A percentile compares a stretch with the other conserved stretches of the same genome.
Evolutionary conservation across 2,113 vertebrate species (phyloP).

Genomic region (Barnardius zonarius): DNA sequence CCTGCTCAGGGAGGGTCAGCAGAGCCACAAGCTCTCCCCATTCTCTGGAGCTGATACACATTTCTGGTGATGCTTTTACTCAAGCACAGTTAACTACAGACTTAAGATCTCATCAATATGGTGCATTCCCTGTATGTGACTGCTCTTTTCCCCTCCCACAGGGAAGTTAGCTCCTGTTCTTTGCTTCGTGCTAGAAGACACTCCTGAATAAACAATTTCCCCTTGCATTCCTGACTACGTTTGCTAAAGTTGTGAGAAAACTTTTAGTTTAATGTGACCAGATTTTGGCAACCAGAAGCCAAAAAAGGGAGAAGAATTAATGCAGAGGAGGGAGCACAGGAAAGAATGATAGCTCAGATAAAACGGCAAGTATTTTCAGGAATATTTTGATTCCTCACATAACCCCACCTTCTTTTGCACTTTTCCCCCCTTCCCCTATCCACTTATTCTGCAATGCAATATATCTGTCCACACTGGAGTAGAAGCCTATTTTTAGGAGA

Average conservation of each 20-base stretch:
- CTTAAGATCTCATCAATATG: background rate
- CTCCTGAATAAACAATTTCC: constrained; percentile 65
- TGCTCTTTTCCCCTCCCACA: constrained; percentile 61
- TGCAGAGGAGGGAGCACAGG: background rate
- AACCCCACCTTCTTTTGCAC: background rate
- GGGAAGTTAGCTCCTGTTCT: constrained; percentile 64
- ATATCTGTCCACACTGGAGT: background rate
- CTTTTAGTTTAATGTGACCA: background rate
- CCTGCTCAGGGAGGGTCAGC: background rate
- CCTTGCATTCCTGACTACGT: background rate
- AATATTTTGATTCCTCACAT: background rate
- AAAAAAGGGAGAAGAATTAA: background rate
- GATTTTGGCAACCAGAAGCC: background rate
- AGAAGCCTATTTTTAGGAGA: constrained; percentile 8
- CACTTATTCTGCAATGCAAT: background rate
- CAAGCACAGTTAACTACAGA: background rate
- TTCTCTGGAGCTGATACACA: background rate
- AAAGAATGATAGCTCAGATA: background rate
- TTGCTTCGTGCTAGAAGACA: constrained; percentile 60
- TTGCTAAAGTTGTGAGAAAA: background rate
- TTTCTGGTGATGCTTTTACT: background rate
- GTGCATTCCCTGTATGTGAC: constrained; percentile 26
- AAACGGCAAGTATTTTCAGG: background rate
- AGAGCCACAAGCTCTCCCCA: background rate
- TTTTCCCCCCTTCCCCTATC: background rate